Evolutionary conservation across 2,113 vertebrate species (phyloP), one percentile per base, ranked within the genome.

Genomic region (Nasalis larvatus): DNA sequence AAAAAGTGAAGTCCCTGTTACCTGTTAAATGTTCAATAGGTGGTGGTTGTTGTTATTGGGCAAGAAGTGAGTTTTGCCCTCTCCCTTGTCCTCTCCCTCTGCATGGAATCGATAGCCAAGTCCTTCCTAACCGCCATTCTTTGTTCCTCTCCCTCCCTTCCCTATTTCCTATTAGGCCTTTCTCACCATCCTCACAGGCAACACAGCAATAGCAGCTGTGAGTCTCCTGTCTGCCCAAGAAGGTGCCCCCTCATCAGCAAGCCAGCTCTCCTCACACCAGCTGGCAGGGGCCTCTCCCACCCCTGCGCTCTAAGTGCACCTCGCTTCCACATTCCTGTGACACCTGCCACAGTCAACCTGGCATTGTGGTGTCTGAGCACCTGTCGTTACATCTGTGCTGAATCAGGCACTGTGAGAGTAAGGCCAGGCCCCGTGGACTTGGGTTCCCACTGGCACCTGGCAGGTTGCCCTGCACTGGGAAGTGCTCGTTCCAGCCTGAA

Each of bases 171-270:
- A 2, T 20, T 10, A 32, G 9, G 25, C 25, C 77, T n/a, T 73
- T 80, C 25, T 54, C 71, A 25, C 54, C n/a, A 27, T 45, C 9
- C 77, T 93, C 52, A 25, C 37, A 4, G 1, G 23, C 16, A 49
- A 27, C 71, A 6, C 0, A 1, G 8, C 23, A 17, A 1, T 12
- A 1, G 32, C 18, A 17, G 30, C 32, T 0, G 9, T 30, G 20
- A 52, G n/a, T 9, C 13, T 17, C 74, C 83, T 63, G 52, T 23
- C 47, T 30, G 30, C 60, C 17, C 1, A 16, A 49, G 52, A 56
- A 52, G 7, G 8, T 1, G 25, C 42, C 60, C 73, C 80, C 71
- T 47, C 0, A 1, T 6, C 0, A 0, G 2, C 30, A 40, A 85
- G 56, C 69, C 7, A 32, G 49, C 35, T 18, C 6, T 30, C 32